These are phyloP conservation scores for Oscheius onirici DNA, from an alignment of 2,888 invertebrate genomes.

Conservation along the genomic window DNA sequence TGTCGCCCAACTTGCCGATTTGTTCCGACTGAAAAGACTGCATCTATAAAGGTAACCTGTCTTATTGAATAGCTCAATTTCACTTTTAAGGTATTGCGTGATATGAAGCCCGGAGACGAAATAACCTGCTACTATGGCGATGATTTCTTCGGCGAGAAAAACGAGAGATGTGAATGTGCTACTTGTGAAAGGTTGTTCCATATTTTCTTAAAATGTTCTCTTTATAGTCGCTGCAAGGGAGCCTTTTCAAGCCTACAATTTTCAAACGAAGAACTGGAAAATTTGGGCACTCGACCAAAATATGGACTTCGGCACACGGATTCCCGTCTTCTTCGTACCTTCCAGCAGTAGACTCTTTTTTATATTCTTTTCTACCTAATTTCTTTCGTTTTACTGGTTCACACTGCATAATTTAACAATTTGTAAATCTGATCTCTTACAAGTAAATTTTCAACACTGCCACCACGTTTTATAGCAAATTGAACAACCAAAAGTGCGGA, in stretches of 20 bases:
- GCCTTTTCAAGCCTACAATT: neutral
- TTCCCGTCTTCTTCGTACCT: constrained; percentile 1
- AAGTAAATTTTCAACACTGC: no score
- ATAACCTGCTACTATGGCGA: constrained; percentile 98
- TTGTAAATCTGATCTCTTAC: no score
- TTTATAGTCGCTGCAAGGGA: constrained; percentile 3
- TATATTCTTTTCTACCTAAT: neutral
- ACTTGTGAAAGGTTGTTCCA: constrained; percentile 82
- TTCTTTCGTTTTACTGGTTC: no score
- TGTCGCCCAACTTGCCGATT: constrained; percentile 97
- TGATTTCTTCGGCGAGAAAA: constrained; percentile 97
- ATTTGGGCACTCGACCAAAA: neutral
- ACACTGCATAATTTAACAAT: no score
- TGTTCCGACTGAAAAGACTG: constrained; percentile 94
- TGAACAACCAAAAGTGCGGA: no score
- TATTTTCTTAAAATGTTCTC: neutral
- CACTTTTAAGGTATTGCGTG: constrained; percentile 83
- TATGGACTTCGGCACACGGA: constrained; percentile 24
- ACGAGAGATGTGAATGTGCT: constrained; percentile 95
- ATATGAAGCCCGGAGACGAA: constrained; percentile 94
- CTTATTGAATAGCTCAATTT: neutral
- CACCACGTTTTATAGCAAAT: no score
- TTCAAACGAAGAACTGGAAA: neutral
- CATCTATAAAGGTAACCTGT: constrained; percentile 79
- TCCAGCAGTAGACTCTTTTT: neutral